Evolutionary conservation across 2,113 vertebrate species (phyloP).

Genomic region (Pterocles gutturalis): DNA sequence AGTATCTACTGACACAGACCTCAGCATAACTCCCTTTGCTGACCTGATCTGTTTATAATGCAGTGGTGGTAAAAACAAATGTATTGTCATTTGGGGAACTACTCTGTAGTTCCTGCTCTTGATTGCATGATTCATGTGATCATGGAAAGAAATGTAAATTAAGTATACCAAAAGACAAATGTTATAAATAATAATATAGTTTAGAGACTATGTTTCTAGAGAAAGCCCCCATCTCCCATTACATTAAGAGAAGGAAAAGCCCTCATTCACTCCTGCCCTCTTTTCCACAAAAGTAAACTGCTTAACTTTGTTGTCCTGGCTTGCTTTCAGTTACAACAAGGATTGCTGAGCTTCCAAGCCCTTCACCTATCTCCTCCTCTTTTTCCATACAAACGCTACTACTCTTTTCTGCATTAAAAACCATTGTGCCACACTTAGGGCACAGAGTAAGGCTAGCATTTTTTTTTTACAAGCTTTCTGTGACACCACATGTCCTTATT

Average conservation of each 20-base stretch:
- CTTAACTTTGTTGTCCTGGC: neutral
- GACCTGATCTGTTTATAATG: neutral
- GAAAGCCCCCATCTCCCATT: neutral
- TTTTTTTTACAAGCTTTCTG: neutral
- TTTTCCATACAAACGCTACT: neutral
- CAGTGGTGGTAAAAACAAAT: neutral
- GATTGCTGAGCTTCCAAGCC: neutral
- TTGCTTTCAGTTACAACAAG: neutral
- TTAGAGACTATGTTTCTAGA: neutral
- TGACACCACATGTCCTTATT: accelerated
- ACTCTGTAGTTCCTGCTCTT: neutral
- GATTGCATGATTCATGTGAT: neutral
- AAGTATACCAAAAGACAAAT: neutral
- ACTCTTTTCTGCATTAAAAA: neutral
- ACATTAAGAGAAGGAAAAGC: neutral
- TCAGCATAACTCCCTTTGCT: neutral
- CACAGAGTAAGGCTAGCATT: neutral
- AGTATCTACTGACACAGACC: neutral
- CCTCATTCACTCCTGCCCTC: neutral
- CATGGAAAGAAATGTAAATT: slow-evolving; percentile 12
- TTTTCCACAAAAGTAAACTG: neutral
- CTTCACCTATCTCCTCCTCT: neutral
- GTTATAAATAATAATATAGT: neutral
- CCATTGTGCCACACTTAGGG: neutral
- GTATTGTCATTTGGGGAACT: neutral